Conservation (phyloP, 2,113 vertebrate species). For the Bubalus kerabau region DNA sequence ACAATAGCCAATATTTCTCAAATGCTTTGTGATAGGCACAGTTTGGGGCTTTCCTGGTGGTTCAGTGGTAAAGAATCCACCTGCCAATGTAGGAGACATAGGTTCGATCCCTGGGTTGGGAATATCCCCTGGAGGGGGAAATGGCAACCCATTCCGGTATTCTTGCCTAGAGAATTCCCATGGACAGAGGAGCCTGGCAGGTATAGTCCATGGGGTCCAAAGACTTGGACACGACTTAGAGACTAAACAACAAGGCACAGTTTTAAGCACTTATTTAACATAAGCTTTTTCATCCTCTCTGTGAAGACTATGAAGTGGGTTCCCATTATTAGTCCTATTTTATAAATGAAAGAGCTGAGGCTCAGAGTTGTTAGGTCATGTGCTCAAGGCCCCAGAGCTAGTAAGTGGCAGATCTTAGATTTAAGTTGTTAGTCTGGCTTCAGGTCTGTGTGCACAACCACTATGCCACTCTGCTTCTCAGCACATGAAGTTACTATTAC, state of each 20-base stretch:
- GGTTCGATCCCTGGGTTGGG: background rate
- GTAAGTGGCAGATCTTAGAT: background rate
- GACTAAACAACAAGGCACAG: background rate
- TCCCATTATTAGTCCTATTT: background rate
- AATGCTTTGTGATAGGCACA: background rate
- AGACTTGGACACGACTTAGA: background rate
- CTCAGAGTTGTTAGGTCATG: background rate
- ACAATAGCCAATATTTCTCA: background rate
- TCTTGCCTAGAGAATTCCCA: background rate
- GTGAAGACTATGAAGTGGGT: background rate
- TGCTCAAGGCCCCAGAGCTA: background rate
- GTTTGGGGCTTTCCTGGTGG: background rate
- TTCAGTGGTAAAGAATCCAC: background rate
- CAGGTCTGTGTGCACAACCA: background rate
- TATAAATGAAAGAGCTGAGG: background rate
- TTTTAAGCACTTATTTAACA: background rate
- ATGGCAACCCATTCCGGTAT: background rate
- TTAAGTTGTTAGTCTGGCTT: background rate
- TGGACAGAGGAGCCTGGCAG: background rate
- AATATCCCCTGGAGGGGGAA: background rate
- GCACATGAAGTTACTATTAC: background rate
- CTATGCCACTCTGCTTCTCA: fast-evolving
- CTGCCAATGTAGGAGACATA: background rate
- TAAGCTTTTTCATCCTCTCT: background rate
- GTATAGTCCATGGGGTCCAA: background rate